Conservation (phyloP, 2,797 vertebrate genomes). For the Falco novaeseelandiae region DNA sequence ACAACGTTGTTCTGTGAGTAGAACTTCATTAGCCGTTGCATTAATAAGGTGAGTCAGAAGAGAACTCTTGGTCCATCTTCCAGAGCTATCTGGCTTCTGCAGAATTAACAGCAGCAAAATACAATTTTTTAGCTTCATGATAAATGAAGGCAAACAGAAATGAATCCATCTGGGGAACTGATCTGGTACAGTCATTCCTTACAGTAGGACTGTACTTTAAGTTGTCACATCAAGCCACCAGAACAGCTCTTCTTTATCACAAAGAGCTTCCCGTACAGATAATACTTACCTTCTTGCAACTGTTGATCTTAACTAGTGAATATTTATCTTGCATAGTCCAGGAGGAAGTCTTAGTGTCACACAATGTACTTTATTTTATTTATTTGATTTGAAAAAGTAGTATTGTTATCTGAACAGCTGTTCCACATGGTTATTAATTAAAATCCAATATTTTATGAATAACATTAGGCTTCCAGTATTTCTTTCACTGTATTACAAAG, state of each 20-base stretch:
- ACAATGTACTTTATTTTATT: conserved; percentile 7
- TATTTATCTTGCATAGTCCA: not conserved
- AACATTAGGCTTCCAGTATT: conserved; percentile 51
- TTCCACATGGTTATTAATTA: conserved; percentile 62
- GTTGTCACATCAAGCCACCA: not conserved
- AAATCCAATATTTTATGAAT: conserved; percentile 47
- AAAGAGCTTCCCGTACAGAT: not conserved
- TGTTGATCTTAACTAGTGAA: conserved; percentile 26
- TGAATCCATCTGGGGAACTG: not conserved
- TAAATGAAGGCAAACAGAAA: not conserved
- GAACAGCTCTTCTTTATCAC: not conserved
- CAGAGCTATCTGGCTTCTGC: not conserved
- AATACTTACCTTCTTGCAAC: not conserved
- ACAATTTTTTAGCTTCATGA: not conserved
- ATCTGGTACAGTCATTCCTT: not conserved
- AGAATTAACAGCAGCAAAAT: not conserved
- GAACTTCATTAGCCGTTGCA: not conserved
- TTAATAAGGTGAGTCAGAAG: not conserved
- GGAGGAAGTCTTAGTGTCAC: not conserved
- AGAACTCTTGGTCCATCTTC: not conserved
- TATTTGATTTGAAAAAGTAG: not conserved
- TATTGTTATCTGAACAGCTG: conserved; percentile 16
- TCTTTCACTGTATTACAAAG: conserved; percentile 60
- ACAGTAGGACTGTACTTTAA: not conserved
- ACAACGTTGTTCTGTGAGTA: not conserved